Evolutionary conservation across 2,888 invertebrate species (phyloP).

Genomic region (Himalopsyche anomala): DNA sequence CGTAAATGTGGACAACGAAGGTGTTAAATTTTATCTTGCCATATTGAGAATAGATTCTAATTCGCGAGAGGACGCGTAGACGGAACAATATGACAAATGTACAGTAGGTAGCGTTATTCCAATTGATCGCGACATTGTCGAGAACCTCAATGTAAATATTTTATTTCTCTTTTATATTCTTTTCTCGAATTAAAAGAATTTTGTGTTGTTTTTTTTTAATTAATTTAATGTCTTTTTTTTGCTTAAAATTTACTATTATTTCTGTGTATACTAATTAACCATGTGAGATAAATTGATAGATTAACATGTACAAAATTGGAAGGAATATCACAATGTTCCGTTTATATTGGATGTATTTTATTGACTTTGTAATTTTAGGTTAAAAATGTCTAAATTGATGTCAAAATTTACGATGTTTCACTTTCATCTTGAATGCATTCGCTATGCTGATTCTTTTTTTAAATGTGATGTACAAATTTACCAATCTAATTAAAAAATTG

Average conservation of each 20-base stretch:
- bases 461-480: conserved; percentile 56
- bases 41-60: conserved; percentile 58
- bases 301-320: conserved; percentile 39
- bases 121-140: conserved; percentile 51
- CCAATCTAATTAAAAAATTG: conserved; percentile 53
- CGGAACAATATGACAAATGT: conserved; percentile 56
- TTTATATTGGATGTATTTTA: conserved; percentile 44
- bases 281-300: conserved; percentile 56
- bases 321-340: conserved; percentile 10
- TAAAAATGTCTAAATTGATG: conserved; percentile 49
- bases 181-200: conserved; percentile 48
- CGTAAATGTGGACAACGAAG: conserved; percentile 44
- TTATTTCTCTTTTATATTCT: conserved; percentile 44
- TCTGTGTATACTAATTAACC: conserved; percentile 59
- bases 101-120: conserved; percentile 63
- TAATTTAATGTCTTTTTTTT: conserved; percentile 44
- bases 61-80: background rate
- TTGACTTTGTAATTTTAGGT: conserved; percentile 39
- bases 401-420: conserved; percentile 24
- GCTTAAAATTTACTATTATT: conserved; percentile 34
- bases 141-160: conserved; percentile 55
- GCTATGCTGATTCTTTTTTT: conserved; percentile 33
- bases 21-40: conserved; percentile 63
- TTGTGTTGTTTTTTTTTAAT: conserved; percentile 29
- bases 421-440: conserved; percentile 14